Conservation (phyloP, 2,113 vertebrate genomes). For the Cranoglanis bouderius region DNA sequence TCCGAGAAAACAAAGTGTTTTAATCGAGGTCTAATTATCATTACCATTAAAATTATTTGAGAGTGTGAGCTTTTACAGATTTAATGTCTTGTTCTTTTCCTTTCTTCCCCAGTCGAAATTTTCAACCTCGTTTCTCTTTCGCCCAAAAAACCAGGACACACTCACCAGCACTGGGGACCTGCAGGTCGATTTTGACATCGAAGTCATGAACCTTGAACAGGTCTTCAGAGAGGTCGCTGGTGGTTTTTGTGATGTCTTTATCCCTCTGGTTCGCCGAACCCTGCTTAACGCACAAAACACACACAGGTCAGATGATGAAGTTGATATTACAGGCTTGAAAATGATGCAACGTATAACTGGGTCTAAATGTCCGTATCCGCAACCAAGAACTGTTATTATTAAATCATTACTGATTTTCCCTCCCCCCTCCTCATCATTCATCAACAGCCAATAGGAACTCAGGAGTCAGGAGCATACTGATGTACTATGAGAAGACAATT, state of each 20-base stretch:
- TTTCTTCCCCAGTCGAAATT: too few relatives aligned
- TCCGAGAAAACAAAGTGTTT: too few relatives aligned
- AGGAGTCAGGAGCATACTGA: background rate
- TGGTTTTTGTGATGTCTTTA: conserved; percentile 89
- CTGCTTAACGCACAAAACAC: conserved; percentile 61
- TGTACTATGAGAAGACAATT: background rate
- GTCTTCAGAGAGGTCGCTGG: conserved; percentile 96
- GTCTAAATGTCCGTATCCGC: background rate
- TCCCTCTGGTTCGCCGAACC: conserved; percentile 81
- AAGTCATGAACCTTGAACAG: conserved; percentile 99
- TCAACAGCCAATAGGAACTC: too few relatives aligned
- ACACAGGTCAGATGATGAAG: background rate
- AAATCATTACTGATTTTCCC: background rate
- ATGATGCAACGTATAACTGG: background rate
- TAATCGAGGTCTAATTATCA: too few relatives aligned
- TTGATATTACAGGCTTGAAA: background rate
- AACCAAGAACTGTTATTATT: background rate
- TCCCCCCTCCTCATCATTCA: background rate
- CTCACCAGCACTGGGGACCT: conserved; percentile 97
- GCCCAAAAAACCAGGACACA: background rate
- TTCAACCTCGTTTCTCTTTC: too few relatives aligned
- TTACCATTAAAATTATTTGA: too few relatives aligned
- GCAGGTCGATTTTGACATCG: conserved; percentile 98
- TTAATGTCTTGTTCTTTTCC: too few relatives aligned
- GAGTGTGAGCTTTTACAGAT: too few relatives aligned